Percentiles rank a stretch among this genome's conserved stretches.
These are phyloP conservation scores for Spilogale gracilis DNA, from an alignment of 2,113 vertebrate species.

Conservation along the genomic window DNA sequence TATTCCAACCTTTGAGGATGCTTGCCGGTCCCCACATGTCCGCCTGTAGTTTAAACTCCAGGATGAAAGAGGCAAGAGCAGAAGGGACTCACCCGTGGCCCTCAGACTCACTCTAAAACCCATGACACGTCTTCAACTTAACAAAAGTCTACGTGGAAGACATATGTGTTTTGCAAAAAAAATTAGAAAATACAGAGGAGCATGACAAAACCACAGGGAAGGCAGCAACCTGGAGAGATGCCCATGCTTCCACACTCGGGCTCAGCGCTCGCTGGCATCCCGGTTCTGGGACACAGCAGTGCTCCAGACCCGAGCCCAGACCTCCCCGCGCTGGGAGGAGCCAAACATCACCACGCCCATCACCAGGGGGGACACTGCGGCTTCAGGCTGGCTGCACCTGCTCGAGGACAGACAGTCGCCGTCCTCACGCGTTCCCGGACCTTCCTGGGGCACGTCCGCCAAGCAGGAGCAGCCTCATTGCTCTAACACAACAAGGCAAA, in stretches of 20 bases:
- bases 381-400: neutral
- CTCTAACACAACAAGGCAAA: too few relatives aligned
- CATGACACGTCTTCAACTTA: rapidly evolving
- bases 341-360: rapidly evolving
- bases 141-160: neutral
- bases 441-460: rapidly evolving
- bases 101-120: neutral
- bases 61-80: neutral
- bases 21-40: rapidly evolving
- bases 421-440: rapidly evolving
- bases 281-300: neutral
- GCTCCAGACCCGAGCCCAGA: too few relatives aligned
- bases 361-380: neutral
- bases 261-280: neutral
- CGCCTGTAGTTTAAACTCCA: neutral
- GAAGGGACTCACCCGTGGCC: neutral
- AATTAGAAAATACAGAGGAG: neutral
- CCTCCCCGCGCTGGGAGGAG: neutral
- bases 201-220: neutral
- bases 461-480: rapidly evolving
- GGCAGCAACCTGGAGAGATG: rapidly evolving
- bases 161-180: neutral
- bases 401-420: neutral
- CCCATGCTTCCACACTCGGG: neutral
- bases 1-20: neutral